phyloP scores from a whole-genome alignment of 92 coral and sea anemone genomes.

The Pocillopora meandrina region DNA sequence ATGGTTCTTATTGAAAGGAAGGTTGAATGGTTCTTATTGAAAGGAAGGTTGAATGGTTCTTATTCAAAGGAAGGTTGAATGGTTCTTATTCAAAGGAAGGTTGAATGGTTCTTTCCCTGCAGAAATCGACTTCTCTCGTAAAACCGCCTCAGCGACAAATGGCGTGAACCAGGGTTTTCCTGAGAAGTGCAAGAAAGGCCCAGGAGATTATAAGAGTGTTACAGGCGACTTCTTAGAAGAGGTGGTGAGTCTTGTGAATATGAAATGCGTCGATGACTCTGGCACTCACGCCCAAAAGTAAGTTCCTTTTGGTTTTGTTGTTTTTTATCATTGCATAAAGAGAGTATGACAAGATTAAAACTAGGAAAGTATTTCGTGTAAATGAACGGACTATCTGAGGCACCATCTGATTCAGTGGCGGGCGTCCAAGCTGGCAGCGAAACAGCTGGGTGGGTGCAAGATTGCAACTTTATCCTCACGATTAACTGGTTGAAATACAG shows the following conservation, averaged over 20 bases:
- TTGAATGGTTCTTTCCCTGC: neutral
- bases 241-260: constrained; percentile 69
- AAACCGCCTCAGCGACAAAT: constrained; percentile 48
- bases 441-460: too few relatives aligned
- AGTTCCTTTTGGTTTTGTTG: neutral
- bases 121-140: constrained; percentile 84
- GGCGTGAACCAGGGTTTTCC: constrained; percentile 28
- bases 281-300: constrained; percentile 5
- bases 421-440: too few relatives aligned
- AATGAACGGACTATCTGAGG: neutral
- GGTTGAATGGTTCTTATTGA: neutral
- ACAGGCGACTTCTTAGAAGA: constrained; percentile 82
- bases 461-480: too few relatives aligned
- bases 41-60: neutral
- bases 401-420: too few relatives aligned
- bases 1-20: neutral
- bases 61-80: neutral
- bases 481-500: too few relatives aligned
- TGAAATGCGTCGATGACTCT: constrained; percentile 12
- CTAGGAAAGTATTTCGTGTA: neutral
- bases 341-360: neutral
- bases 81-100: neutral
- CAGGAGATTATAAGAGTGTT: constrained; percentile 71
- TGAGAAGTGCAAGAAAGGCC: constrained; percentile 25
- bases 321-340: neutral